Conservation (phyloP, 2,113 vertebrate species). For the Nymphicus hollandicus region DNA sequence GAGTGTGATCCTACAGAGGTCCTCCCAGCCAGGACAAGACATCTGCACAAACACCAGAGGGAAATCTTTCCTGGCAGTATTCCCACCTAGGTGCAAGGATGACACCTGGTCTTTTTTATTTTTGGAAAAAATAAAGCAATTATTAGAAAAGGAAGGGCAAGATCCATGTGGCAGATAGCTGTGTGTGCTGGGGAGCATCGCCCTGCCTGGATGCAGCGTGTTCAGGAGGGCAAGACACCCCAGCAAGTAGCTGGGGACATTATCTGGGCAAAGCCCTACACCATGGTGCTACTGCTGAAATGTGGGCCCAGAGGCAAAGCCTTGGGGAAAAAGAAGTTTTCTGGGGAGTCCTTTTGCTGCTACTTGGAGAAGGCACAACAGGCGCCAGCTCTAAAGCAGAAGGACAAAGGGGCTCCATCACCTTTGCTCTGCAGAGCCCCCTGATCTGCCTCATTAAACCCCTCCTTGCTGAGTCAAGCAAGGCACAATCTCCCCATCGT, state of each 20-base stretch:
- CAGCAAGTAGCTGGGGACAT: background rate
- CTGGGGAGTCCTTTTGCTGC: background rate
- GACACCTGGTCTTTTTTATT: background rate
- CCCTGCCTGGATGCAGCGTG: background rate
- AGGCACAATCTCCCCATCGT: background rate
- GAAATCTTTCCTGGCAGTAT: background rate
- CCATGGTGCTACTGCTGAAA: fast-evolving
- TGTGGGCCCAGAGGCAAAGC: fast-evolving
- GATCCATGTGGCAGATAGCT: background rate
- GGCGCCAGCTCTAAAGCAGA: background rate
- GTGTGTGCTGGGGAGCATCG: background rate
- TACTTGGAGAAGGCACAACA: background rate
- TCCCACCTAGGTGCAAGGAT: background rate
- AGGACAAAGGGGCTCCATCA: background rate
- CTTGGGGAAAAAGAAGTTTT: fast-evolving
- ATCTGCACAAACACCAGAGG: fast-evolving
- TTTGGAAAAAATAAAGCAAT: fast-evolving
- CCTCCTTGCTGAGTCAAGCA: background rate
- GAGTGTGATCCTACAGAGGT: fast-evolving
- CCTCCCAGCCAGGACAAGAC: background rate
- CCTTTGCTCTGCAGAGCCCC: background rate
- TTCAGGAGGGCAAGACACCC: fast-evolving
- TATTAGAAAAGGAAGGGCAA: background rate
- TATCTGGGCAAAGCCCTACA: background rate
- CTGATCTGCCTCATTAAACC: fast-evolving